Conservation (phyloP, 2,797 vertebrate genomes). For the Chrysolophus pictus region DNA sequence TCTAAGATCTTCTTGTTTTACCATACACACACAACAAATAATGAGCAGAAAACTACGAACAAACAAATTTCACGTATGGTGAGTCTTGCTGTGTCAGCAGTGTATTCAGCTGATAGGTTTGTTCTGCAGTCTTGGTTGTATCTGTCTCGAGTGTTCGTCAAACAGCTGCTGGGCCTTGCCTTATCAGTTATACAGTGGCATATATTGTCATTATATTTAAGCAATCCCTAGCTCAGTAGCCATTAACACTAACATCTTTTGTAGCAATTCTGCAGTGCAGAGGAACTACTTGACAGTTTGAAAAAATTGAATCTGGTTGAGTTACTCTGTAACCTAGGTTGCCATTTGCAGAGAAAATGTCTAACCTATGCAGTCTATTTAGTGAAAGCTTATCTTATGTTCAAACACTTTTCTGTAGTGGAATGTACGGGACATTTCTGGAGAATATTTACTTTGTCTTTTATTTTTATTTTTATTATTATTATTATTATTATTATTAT, state of each 20-base stretch:
- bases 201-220: not conserved
- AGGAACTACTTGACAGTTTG: not conserved
- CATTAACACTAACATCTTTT: not conserved
- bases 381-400: not conserved
- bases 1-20: not conserved
- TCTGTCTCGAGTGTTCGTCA: not conserved
- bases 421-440: accelerated
- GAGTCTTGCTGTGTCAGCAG: not conserved
- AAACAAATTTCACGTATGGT: not conserved
- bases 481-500: too few species aligned
- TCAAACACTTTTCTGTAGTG: not conserved
- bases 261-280: not conserved
- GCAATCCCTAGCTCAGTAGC: not conserved
- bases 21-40: not conserved
- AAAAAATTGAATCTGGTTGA: not conserved
- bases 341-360: not conserved
- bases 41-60: not conserved
- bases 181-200: not conserved
- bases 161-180: not conserved
- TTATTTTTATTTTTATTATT: not conserved
- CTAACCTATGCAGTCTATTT: not conserved
- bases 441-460: not conserved
- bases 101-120: not conserved
- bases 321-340: not conserved
- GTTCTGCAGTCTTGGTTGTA: not conserved